Evolutionary conservation across 2,888 invertebrate species (phyloP).

Genomic region (Diploptera punctata): DNA sequence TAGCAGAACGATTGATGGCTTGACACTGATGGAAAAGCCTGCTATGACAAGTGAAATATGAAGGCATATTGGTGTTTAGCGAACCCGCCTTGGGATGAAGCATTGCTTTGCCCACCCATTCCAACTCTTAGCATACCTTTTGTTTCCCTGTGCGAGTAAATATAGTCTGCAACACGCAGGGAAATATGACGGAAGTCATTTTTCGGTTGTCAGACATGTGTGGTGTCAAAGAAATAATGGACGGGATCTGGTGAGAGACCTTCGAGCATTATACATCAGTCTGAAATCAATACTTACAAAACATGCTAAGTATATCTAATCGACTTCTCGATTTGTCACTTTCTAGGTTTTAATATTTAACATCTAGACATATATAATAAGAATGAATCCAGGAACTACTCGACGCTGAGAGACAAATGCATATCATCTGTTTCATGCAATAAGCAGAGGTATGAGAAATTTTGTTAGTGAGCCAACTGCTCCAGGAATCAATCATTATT

Average conservation of each 20-base stretch:
- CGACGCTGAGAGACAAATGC: no score
- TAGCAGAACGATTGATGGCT: constrained; percentile 40
- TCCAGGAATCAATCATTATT: no score
- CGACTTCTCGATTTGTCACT: no score
- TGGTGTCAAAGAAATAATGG: constrained; percentile 7
- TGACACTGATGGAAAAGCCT: constrained; percentile 41
- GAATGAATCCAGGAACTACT: no score
- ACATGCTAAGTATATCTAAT: no score
- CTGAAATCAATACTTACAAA: not conserved
- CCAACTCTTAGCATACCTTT: no score
- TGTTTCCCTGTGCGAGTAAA: no score
- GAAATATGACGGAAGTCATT: constrained; percentile 37
- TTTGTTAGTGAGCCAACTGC: no score
- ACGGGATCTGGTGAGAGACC: not conserved
- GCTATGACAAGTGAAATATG: constrained; percentile 41
- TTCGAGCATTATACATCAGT: not conserved
- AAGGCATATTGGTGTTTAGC: constrained; percentile 19
- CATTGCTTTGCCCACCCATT: not conserved
- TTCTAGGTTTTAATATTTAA: no score
- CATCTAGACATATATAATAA: no score
- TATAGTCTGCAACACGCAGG: not conserved
- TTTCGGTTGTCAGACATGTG: constrained; percentile 32
- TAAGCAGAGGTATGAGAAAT: no score
- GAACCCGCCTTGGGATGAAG: constrained; percentile 1
- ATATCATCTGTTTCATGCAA: no score